These are phyloP conservation scores for Galagoides demidoff DNA, from an alignment of 2,797 vertebrate species.

Conservation along the genomic window DNA sequence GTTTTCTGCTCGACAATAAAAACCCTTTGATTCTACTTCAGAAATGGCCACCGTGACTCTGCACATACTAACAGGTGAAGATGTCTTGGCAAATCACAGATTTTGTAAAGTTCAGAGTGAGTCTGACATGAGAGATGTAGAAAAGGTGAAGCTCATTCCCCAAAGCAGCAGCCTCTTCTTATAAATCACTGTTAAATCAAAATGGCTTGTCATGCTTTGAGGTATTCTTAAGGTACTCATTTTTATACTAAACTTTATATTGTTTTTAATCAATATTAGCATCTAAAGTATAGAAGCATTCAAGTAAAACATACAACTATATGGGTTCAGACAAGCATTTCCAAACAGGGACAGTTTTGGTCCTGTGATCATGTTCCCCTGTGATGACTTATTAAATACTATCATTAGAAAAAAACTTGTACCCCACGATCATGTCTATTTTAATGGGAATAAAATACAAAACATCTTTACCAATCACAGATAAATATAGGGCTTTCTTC, in stretches of 20 bases:
- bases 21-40: constrained; percentile 42
- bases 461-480: constrained; percentile 1
- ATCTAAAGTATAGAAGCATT: background rate
- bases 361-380: background rate
- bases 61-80: background rate
- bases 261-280: background rate
- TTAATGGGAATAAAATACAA: background rate
- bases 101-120: constrained; percentile 17
- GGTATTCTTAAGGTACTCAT: background rate
- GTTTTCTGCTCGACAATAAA: constrained; percentile 9
- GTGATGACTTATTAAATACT: background rate
- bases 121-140: background rate
- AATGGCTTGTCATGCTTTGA: background rate
- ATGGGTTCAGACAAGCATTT: background rate
- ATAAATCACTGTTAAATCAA: background rate
- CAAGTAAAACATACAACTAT: background rate
- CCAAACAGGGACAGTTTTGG: constrained; percentile 17
- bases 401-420: background rate
- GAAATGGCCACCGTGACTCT: background rate
- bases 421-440: background rate
- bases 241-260: background rate
- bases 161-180: background rate
- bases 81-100: background rate
- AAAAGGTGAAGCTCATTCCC: background rate
- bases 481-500: background rate